These are phyloP conservation scores for Acanthosepion lycidas DNA, from an alignment of 2,888 invertebrate genomes.

Conservation along the genomic window DNA sequence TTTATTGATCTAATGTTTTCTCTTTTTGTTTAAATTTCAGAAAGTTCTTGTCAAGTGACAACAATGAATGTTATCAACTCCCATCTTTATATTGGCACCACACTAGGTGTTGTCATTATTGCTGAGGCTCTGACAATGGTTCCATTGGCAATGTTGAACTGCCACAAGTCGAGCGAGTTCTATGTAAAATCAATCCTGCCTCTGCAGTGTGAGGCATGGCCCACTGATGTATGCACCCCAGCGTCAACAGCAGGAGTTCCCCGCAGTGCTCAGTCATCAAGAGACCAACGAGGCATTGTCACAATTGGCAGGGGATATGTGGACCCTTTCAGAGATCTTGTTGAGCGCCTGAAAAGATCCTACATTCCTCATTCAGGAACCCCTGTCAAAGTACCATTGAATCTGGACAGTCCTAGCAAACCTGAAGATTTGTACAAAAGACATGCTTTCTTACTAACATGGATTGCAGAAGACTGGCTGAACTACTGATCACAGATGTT, in stretches of 20 bases:
- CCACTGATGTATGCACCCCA: not conserved
- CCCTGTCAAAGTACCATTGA: constrained; percentile 45
- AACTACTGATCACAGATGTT: constrained; percentile 56
- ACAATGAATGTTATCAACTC: constrained; percentile 80
- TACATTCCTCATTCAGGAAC: constrained; percentile 49
- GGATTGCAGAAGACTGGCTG: constrained; percentile 66
- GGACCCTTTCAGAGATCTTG: constrained; percentile 56
- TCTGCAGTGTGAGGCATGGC: constrained; percentile 49
- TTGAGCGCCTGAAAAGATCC: constrained; percentile 37
- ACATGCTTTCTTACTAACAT: constrained; percentile 64
- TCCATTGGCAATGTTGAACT: constrained; percentile 91
- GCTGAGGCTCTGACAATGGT: constrained; percentile 86
- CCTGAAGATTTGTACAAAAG: constrained; percentile 51
- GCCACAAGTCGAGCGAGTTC: constrained; percentile 65
- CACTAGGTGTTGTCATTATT: constrained; percentile 94
- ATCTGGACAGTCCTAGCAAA: not conserved
- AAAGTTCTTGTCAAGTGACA: constrained; percentile 79
- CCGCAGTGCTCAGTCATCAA: constrained; percentile 40
- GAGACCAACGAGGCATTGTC: constrained; percentile 57
- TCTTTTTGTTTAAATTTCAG: constrained; percentile 59
- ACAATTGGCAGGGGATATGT: constrained; percentile 65
- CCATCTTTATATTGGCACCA: constrained; percentile 89
- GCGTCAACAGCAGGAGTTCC: not conserved
- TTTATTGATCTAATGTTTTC: constrained; percentile 37
- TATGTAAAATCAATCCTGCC: constrained; percentile 65